Evolutionary conservation across 2,113 vertebrate genomes (phyloP).

Genomic region (Cebus imitator): DNA sequence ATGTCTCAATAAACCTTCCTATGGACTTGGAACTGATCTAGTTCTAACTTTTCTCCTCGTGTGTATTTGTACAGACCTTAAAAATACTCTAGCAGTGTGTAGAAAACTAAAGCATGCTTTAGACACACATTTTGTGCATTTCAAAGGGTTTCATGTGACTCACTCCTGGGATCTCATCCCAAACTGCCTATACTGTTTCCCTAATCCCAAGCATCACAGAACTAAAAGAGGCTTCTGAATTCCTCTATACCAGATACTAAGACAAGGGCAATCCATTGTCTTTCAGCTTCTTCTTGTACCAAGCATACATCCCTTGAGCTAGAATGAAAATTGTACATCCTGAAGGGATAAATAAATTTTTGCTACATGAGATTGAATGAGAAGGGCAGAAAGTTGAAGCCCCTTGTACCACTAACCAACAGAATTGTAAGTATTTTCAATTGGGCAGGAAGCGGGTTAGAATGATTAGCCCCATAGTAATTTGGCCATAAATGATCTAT

Average conservation of each 20-base stretch:
- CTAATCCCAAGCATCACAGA: not conserved
- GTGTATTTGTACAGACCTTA: not conserved
- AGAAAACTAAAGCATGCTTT: slow-evolving; percentile 8
- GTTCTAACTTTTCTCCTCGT: not conserved
- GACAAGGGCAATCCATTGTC: not conserved
- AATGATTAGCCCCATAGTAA: not conserved
- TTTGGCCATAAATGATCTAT: slow-evolving; percentile 11
- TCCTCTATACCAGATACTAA: not conserved
- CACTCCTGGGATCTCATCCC: not conserved
- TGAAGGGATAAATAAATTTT: not conserved
- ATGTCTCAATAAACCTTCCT: not conserved
- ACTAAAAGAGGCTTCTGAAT: not conserved
- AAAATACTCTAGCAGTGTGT: not conserved
- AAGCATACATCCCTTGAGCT: not conserved
- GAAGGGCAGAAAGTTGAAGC: not conserved
- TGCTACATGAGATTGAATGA: not conserved
- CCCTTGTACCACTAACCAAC: not conserved
- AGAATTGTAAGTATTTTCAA: not conserved
- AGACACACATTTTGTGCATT: not conserved
- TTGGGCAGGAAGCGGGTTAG: not conserved
- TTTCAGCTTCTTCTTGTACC: not conserved
- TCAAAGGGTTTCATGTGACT: not conserved
- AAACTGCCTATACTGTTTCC: not conserved
- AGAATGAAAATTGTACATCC: not conserved
- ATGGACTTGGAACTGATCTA: not conserved